A percentile compares a stretch with the other conserved stretches of the same genome.
phyloP scores from a whole-genome alignment of 2,888 invertebrate species.

The Leuctra nigra region DNA sequence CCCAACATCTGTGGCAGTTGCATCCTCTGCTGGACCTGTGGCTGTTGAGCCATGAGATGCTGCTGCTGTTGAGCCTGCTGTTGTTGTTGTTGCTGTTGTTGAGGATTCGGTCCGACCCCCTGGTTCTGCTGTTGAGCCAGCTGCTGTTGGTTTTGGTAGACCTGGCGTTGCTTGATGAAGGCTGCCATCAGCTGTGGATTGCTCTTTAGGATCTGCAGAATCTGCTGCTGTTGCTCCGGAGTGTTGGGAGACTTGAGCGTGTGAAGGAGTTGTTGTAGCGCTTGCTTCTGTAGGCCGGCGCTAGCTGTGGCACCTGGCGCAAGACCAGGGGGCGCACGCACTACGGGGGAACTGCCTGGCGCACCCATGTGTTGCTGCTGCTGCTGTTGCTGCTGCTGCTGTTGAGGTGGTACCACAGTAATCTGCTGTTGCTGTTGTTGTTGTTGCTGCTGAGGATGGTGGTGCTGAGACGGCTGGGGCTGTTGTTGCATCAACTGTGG shows the following conservation, averaged over 20 bases:
- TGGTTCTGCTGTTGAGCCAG: conserved; percentile 40
- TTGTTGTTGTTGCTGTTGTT: conserved; percentile 39
- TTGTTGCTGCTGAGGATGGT: conserved; percentile 45
- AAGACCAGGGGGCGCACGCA: conserved; percentile 30
- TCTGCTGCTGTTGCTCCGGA: conserved; percentile 86
- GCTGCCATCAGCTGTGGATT: conserved; percentile 95
- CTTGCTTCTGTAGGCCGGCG: conserved; percentile 48
- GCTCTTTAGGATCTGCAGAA: conserved; percentile 82
- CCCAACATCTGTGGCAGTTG: conserved; percentile 33
- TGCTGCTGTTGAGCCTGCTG: conserved; percentile 34
- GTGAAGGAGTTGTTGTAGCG: conserved; percentile 79
- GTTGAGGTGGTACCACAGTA: conserved; percentile 25
- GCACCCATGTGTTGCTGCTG: conserved; percentile 32
- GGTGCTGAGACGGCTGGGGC: conserved; percentile 43
- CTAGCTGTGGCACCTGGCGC: conserved; percentile 38
- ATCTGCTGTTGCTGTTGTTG: too few relatives aligned
- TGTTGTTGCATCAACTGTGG: conserved; percentile 45
- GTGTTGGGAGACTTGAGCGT: conserved; percentile 85
- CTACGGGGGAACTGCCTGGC: conserved; percentile 20
- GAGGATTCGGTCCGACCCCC: conserved; percentile 44
- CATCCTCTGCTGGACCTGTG: conserved; percentile 31
- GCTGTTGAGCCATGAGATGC: conserved; percentile 33
- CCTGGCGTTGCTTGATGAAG: conserved; percentile 82
- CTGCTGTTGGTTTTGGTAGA: conserved; percentile 38
- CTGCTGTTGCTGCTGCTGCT: conserved; percentile 30